These are phyloP conservation scores for Ridgeia piscesae DNA, from an alignment of 1,140 invertebrate species.

Conservation along the genomic window DNA sequence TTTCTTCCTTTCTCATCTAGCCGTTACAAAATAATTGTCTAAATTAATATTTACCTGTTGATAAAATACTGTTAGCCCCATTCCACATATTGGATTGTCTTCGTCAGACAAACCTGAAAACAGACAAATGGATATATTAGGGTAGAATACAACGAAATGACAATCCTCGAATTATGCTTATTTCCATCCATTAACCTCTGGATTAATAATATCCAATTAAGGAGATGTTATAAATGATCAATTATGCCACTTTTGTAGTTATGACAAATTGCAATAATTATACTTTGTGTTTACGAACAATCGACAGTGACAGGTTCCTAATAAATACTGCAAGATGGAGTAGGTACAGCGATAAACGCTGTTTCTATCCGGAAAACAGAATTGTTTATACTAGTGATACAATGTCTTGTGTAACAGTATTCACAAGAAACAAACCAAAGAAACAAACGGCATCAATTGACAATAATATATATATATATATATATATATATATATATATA, in stretches of 20 bases:
- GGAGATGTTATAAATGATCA: background rate
- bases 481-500: no score
- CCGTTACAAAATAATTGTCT: background rate
- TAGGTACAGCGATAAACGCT: background rate
- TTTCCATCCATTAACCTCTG: background rate
- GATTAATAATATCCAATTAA: background rate
- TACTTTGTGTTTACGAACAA: background rate
- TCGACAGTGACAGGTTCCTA: background rate
- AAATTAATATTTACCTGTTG: background rate
- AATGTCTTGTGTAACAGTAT: background rate
- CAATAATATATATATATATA: no score
- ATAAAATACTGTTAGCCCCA: background rate
- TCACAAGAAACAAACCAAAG: background rate
- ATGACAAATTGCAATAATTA: background rate
- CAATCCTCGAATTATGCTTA: background rate
- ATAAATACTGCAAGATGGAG: background rate
- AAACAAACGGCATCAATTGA: no score
- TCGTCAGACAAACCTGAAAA: background rate
- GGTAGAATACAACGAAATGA: background rate
- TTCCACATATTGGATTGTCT: background rate
- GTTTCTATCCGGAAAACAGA: background rate
- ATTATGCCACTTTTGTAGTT: background rate
- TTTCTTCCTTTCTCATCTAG: background rate
- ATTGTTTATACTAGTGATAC: background rate
- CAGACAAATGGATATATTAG: background rate